Evolutionary conservation across 2,113 vertebrate genomes (phyloP).

Genomic region (Syngnathoides biaculeatus): DNA sequence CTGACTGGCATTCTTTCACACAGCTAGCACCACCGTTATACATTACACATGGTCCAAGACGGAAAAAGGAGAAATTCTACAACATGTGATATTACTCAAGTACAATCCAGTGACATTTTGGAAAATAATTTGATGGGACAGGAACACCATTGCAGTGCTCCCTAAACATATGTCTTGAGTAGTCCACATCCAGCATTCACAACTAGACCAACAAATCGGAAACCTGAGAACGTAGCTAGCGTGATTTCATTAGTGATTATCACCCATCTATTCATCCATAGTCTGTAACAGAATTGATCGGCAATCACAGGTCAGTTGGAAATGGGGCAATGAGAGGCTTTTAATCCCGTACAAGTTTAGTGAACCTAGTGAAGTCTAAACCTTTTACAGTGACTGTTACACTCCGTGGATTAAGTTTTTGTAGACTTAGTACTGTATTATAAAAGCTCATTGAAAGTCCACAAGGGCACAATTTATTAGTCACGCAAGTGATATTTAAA

Average conservation of each 20-base stretch:
- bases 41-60: conserved; percentile 6
- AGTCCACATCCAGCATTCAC: background rate
- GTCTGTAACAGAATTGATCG: too few species aligned
- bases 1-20: background rate
- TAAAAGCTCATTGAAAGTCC: conserved; percentile 53
- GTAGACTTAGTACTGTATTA: conserved; percentile 36
- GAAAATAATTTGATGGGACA: background rate
- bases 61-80: background rate
- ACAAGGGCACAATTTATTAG: background rate
- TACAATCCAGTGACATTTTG: background rate
- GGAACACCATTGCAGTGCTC: background rate
- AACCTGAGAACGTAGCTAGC: too few species aligned
- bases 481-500: too few species aligned
- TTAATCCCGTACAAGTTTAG: too few species aligned
- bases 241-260: too few species aligned
- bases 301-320: too few species aligned
- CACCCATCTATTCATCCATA: too few species aligned
- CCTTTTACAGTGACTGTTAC: too few species aligned
- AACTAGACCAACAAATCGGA: background rate
- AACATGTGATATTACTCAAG: background rate
- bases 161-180: too few species aligned
- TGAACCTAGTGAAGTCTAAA: too few species aligned
- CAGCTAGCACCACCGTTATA: conserved; percentile 6
- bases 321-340: too few species aligned
- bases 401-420: too few species aligned